Base-by-base conservation (phyloP, 2,113 vertebrate species). In the Synodontis membranacea region DNA sequence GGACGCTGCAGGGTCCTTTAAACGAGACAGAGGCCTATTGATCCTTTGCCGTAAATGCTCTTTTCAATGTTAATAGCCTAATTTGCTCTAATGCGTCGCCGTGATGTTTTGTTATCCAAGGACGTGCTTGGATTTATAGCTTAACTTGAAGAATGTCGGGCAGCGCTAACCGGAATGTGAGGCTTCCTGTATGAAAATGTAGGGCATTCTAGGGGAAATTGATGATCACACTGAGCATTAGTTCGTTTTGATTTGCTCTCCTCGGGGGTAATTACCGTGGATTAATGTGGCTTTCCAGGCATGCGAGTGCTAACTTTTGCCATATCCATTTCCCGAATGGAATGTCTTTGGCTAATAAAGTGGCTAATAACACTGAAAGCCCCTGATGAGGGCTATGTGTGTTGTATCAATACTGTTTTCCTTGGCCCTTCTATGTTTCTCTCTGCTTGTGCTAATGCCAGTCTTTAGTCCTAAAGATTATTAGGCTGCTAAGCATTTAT, bases 1-100 rank as follows among this genome's bases (percentile, higher is more conserved):
- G 96, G 96, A 97, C 96, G 96, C 96, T 95, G 92, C 96, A 94
- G 96, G 96, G 95, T 95, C 95, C 95, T 96, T 95, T 97, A 96
- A 97, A 97, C 94, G 95, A 95, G 96, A 96, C 94, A 95, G 95
- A 93, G 94, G 95, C 94, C 94, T 96, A 97, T 98, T 95, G 96
- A 98, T 97, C 96, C 95, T 94, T 94, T 95, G 95, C 95, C 7
- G 96, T 95, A 94, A 96, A 96, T 94, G 93, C 95, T 96, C 95
- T 96, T 96, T 96, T 95, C 93, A 95, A 96, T 95, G 95, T 95
- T 95, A 96, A 96, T 95, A 94, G 94, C 94, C 95, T 95, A 94
- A 95, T 96, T 95, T 95, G 95, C 94, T 94, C 94, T 95, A 95
- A 96, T 95, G 95, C 94, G 94, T 95, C 93, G 92, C 93, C 89